These are phyloP conservation scores for Sebastes steindachneri DNA, from an alignment of 2,797 vertebrate genomes.

Conservation along the genomic window DNA sequence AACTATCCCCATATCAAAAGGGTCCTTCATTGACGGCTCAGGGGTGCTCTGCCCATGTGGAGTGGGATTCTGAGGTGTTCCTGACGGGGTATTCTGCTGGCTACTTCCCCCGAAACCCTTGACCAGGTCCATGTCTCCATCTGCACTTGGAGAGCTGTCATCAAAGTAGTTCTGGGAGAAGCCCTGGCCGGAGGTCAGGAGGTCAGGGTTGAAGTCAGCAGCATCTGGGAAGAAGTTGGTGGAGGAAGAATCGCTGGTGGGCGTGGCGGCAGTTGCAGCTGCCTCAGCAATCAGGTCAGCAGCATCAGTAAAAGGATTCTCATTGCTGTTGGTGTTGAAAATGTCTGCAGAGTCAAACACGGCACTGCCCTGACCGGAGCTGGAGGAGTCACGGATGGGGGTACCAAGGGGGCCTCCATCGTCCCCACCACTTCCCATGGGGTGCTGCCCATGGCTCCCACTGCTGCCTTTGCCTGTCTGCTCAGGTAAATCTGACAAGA, in stretches of 20 bases:
- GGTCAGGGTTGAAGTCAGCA: conserved; percentile 95
- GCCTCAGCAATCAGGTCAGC: conserved; percentile 95
- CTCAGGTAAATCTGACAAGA: conserved; percentile 96
- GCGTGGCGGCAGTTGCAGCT: conserved; percentile 88
- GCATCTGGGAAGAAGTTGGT: conserved; percentile 95
- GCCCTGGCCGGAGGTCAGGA: conserved; percentile 88
- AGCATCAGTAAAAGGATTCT: conserved; percentile 95
- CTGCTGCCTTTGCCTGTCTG: conserved; percentile 90
- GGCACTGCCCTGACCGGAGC: conserved; percentile 95
- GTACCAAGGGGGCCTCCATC: conserved; percentile 89
- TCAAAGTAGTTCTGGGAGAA: conserved; percentile 94
- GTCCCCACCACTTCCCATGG: conserved; percentile 78
- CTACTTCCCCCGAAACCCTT: conserved; percentile 91
- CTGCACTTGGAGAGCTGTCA: conserved; percentile 95
- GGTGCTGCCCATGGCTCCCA: conserved; percentile 79
- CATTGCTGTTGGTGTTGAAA: conserved; percentile 93
- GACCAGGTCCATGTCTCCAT: conserved; percentile 93
- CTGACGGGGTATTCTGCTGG: conserved; percentile 87
- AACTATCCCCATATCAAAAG: conserved; percentile 94
- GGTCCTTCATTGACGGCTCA: conserved; percentile 86
- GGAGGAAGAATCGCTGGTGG: conserved; percentile 94
- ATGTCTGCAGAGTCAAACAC: conserved; percentile 95
- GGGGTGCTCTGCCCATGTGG: conserved; percentile 84
- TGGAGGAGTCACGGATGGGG: conserved; percentile 96
- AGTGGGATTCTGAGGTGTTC: conserved; percentile 85